Conservation (phyloP, 2,113 vertebrate genomes). For the Acanthisitta chloris region DNA sequence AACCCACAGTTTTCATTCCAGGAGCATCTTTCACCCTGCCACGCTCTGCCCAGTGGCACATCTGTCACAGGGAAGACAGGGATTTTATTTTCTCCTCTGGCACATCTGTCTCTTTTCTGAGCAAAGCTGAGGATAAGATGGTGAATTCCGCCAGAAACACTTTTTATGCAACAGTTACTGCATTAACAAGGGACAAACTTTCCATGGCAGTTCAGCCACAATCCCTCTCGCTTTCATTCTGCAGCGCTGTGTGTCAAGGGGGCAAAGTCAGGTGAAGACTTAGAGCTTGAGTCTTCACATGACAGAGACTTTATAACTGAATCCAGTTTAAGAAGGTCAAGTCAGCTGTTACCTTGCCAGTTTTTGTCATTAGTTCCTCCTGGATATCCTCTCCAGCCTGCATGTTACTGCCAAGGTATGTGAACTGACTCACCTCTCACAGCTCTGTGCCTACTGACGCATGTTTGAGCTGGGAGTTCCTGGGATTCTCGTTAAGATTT, state of each 20-base stretch:
- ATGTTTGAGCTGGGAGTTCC: conserved; percentile 11
- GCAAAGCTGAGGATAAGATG: background rate
- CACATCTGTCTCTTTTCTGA: background rate
- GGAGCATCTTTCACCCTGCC: background rate
- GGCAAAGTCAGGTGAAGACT: background rate
- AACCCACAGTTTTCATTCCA: background rate
- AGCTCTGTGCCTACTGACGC: background rate
- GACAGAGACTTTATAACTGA: background rate
- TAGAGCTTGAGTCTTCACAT: background rate
- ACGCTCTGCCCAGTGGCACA: background rate
- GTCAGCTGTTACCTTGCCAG: conserved; percentile 20
- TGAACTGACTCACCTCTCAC: background rate
- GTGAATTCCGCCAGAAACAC: background rate
- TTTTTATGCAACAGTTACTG: background rate
- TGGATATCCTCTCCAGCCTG: conserved; percentile 16
- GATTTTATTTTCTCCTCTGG: background rate
- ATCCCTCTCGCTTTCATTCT: background rate
- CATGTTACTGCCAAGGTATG: background rate
- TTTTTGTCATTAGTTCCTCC: conserved; percentile 14
- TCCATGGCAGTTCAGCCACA: background rate
- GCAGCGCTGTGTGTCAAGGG: background rate
- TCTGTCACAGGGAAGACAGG: rapidly evolving
- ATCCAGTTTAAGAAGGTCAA: background rate
- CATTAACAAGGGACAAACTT: background rate
- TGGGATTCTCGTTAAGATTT: background rate